Evolutionary conservation across 1,140 invertebrate species (phyloP), one percentile per base, ranked within the genome.

Genomic region (Monochamus saltuarius): DNA sequence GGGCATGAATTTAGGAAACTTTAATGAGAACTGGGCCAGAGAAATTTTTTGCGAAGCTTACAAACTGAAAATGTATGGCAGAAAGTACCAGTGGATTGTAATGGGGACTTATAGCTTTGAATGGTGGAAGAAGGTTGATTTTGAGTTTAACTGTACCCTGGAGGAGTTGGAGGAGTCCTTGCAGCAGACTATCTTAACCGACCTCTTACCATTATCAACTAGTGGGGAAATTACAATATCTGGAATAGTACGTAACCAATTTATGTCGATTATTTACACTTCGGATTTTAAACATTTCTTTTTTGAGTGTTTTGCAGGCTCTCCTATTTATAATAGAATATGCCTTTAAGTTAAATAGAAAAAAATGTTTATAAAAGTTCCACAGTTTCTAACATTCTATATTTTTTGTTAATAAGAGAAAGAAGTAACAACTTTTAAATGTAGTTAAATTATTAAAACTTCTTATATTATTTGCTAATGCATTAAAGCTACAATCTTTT

Each of bases 31-130:
- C 34, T 96, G 95, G 91, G 96, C 96, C 0, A 82, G 93, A 49
- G 85, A 87, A 68, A 92, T 98, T 53, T 97, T 99, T 74, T 99
- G 97, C 77, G 91, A 95, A 75, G 95, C 94, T 47, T 87, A 87
- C 75, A 89, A 67, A 47, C 50, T 75, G 37, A 72, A 75, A 43
- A 76, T 75, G 75, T 75, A 67, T 42, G 74, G 74, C 7, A 62
- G 69, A 34, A 69, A 73, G 61, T 98, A 98, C 80, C 94, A 98
- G 71, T 99, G 97, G 97, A 86, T 99, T 0, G 90, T 99, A 7
- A 89, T 95, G 78, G 95, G 94, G 0, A 94, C 89, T 34, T 94
- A 91, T 74, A 85, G 83, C 56, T 82, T 85, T 29, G 81, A 88
- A 19, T 89, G 90, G 84, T 97, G 94, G 95, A 83, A 84, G 75